A percentile compares a stretch with the other conserved stretches of the same genome.
Evolutionary conservation across 2,797 vertebrate species (phyloP).

Genomic region (Lepidocolaptes lacrymiger): DNA sequence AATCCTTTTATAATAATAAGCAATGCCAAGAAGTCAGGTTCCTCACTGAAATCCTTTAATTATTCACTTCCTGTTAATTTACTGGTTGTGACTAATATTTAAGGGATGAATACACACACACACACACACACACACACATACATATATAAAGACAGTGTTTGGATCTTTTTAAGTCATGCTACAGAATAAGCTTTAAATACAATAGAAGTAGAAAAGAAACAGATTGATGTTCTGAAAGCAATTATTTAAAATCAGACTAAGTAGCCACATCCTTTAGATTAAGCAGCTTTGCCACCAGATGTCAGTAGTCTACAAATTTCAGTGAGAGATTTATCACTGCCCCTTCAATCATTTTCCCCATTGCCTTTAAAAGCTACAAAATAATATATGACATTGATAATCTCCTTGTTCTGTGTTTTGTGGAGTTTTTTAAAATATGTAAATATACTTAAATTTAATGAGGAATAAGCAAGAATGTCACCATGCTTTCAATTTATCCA

Average conservation of each 20-base stretch:
- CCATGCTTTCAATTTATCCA: not conserved
- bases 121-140: no score
- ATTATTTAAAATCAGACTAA: not conserved
- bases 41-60: not conserved
- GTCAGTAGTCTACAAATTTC: conserved; percentile 31
- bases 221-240: not conserved
- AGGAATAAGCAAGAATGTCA: not conserved
- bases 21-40: not conserved
- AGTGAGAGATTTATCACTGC: not conserved
- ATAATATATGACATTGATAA: not conserved
- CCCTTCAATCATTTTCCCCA: conserved; percentile 51
- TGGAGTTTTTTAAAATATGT: not conserved
- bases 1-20: not conserved
- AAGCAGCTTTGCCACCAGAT: conserved; percentile 57
- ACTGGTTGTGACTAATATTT: not conserved
- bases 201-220: not conserved
- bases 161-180: not conserved
- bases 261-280: not conserved
- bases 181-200: not conserved
- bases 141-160: not conserved
- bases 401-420: not conserved
- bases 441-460: not conserved
- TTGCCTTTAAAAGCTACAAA: not conserved
- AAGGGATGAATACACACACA: not conserved
- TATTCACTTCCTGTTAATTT: not conserved